These are phyloP conservation scores for Heliconius cydno DNA, from an alignment of 2,888 invertebrate species.

Conservation along the genomic window DNA sequence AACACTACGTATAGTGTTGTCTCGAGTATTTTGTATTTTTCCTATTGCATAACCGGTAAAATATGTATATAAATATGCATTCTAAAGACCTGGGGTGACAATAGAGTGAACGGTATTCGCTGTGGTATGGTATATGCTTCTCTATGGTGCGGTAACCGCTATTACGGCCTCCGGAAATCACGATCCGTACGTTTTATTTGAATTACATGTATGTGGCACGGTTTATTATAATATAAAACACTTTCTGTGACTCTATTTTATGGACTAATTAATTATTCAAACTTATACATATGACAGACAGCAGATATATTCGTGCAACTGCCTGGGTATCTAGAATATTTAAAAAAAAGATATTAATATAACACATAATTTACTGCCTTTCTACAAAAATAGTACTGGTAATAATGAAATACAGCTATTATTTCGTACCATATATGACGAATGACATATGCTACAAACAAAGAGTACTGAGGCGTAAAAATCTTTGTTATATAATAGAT, in stretches of 20 bases:
- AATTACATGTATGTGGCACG: constrained; percentile 63
- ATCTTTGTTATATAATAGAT: constrained; percentile 80
- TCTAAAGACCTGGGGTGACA: constrained; percentile 35
- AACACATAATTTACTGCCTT: background rate
- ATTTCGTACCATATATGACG: constrained; percentile 12
- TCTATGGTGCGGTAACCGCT: constrained; percentile 47
- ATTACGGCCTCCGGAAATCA: constrained; percentile 67
- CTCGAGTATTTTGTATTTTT: constrained; percentile 50
- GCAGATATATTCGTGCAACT: background rate
- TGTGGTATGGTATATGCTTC: constrained; percentile 39
- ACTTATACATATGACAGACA: background rate
- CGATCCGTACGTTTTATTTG: constrained; percentile 60
- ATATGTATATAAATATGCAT: constrained; percentile 44
- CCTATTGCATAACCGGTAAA: constrained; percentile 49
- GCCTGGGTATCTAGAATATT: background rate
- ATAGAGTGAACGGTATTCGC: constrained; percentile 53
- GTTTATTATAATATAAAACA: constrained; percentile 46
- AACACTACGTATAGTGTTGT: constrained; percentile 42
- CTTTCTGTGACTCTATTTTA: constrained; percentile 40
- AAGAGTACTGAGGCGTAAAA: constrained; percentile 65
- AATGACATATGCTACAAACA: constrained; percentile 46
- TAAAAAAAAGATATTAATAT: background rate
- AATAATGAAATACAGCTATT: background rate
- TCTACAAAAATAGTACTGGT: background rate
- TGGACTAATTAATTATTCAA: constrained; percentile 26